These are phyloP conservation scores for Conger conger DNA, from an alignment of 2,113 vertebrate genomes.

Conservation along the genomic window DNA sequence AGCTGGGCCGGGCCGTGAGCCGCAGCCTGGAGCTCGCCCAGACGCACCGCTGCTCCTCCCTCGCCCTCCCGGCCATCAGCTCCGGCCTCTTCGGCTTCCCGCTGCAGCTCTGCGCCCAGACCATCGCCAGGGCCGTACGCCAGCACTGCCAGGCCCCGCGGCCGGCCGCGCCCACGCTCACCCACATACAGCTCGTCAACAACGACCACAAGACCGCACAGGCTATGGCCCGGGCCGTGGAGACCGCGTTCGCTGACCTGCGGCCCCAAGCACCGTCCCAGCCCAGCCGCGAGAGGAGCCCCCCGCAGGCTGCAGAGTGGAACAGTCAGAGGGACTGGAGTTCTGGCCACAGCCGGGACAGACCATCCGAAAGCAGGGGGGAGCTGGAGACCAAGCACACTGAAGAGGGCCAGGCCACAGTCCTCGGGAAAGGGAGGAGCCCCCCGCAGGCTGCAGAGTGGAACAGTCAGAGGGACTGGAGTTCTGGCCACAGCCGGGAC, in stretches of 20 bases:
- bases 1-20: conserved; percentile 60
- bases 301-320: neutral
- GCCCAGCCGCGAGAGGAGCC: fast-evolving
- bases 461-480: neutral
- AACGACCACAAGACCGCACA: conserved; percentile 38
- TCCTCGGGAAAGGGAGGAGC: conserved; percentile 36
- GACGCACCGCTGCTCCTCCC: conserved; percentile 40
- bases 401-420: conserved; percentile 66
- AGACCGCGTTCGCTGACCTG: conserved; percentile 53
- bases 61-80: conserved; percentile 82
- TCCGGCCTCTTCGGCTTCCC: conserved; percentile 80
- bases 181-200: conserved; percentile 75
- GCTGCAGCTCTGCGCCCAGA: conserved; percentile 58
- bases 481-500: neutral
- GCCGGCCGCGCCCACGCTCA: conserved; percentile 47
- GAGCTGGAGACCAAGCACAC: conserved; percentile 46
- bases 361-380: neutral
- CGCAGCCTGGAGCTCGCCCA: conserved; percentile 67
- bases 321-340: neutral
- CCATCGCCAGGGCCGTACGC: conserved; percentile 68
- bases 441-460: neutral
- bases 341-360: neutral
- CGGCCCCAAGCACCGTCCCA: conserved; percentile 36
- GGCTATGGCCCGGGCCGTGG: conserved; percentile 61
- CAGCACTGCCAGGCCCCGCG: conserved; percentile 56